Conservation (phyloP, 2,797 vertebrate genomes). For the Nannoperca obscura region DNA sequence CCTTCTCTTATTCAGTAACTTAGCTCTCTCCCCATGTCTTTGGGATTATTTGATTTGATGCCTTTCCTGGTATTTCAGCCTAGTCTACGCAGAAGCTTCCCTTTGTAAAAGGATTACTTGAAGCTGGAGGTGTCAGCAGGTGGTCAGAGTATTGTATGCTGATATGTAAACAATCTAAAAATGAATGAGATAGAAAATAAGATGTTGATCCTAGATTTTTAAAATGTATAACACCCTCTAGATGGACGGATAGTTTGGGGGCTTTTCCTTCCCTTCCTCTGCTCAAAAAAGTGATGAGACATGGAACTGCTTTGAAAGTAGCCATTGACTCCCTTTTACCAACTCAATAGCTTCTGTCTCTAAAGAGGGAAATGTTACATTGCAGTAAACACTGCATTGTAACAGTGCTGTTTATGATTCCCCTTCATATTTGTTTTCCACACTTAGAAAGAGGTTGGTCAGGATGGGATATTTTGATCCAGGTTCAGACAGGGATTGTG, state of each 20-base stretch:
- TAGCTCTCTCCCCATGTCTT: not conserved
- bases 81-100: constrained; percentile 12
- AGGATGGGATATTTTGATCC: constrained; percentile 72
- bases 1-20: constrained; percentile 1
- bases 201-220: not conserved
- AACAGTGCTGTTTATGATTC: constrained; percentile 60
- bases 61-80: constrained; percentile 38
- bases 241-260: not conserved
- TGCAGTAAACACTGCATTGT: constrained; percentile 39
- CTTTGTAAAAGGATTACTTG: constrained; percentile 25
- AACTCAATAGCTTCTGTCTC: constrained; percentile 45
- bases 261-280: not conserved
- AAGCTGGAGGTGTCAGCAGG: constrained; percentile 28
- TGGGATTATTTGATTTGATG: constrained; percentile 22
- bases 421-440: constrained; percentile 66
- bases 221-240: not conserved
- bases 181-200: not conserved
- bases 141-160: constrained; percentile 32
- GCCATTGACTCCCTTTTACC: constrained; percentile 11
- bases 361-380: constrained; percentile 31
- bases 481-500: constrained; percentile 61
- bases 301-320: constrained; percentile 34
- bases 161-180: constrained; percentile 16
- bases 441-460: constrained; percentile 59
- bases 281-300: constrained; percentile 14